Percentiles rank a stretch among this genome's conserved stretches.
phyloP scores from a whole-genome alignment of 2,888 invertebrate genomes.

The Aromia moschata region DNA sequence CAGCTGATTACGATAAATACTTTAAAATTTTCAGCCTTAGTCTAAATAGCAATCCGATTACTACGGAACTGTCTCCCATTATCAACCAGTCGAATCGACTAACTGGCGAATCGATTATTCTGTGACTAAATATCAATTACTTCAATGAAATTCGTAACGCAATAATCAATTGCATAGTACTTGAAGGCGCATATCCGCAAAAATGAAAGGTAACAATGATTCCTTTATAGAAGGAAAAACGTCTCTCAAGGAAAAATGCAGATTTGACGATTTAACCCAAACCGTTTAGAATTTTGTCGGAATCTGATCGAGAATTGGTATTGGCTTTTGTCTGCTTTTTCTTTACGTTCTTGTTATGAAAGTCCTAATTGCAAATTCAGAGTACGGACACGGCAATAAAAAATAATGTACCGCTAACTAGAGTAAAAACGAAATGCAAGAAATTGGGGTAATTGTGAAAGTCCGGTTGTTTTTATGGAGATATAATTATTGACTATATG shows the following conservation, averaged over 20 bases:
- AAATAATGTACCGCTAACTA: neutral
- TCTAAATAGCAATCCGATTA: neutral
- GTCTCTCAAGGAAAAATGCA: too few relatives aligned
- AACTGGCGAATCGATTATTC: constrained; percentile 2
- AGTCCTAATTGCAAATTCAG: too few relatives aligned
- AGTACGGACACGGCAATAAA: too few relatives aligned
- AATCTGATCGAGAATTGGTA: too few relatives aligned
- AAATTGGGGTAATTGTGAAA: neutral
- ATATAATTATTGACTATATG: neutral
- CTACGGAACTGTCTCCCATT: constrained; percentile 1
- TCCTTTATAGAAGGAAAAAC: too few relatives aligned
- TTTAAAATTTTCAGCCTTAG: neutral
- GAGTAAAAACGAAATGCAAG: neutral
- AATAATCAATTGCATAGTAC: constrained; percentile 9
- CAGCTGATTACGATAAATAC: too few relatives aligned
- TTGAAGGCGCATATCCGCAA: constrained; percentile 1
- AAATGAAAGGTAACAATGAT: neutral
- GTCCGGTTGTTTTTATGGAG: neutral
- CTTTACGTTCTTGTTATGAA: too few relatives aligned
- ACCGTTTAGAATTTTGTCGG: too few relatives aligned
- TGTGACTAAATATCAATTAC: neutral
- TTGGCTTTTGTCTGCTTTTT: too few relatives aligned
- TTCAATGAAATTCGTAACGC: neutral
- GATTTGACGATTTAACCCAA: too few relatives aligned
- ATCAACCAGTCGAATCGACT: neutral